Percentiles rank a stretch among this genome's conserved stretches.
These are phyloP conservation scores for Acleris cristana DNA, from an alignment of 2,888 invertebrate species.

Conservation along the genomic window DNA sequence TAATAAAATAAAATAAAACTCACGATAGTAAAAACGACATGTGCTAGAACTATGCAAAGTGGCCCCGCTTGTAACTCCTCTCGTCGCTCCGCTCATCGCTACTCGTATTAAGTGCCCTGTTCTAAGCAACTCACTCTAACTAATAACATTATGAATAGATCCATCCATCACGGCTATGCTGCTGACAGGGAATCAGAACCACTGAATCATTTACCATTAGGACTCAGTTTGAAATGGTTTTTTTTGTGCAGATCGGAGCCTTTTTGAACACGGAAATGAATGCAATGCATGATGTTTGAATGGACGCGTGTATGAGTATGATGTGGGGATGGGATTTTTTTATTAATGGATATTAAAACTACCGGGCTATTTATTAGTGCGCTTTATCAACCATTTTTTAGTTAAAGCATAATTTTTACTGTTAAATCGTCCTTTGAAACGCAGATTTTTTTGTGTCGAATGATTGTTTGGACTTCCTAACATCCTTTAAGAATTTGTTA, in stretches of 20 bases:
- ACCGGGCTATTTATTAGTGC: too few species aligned
- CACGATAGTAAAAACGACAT: too few species aligned
- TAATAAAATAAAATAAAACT: too few species aligned
- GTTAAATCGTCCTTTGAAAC: too few species aligned
- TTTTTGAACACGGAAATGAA: conserved; percentile 25
- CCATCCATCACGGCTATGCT: conserved; percentile 37
- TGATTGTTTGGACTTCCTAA: too few species aligned
- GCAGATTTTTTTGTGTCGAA: too few species aligned
- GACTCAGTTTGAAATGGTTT: conserved; percentile 29
- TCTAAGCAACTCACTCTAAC: conserved; percentile 47
- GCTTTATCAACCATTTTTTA: too few species aligned
- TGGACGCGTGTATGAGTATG: neutral
- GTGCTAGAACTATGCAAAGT: too few species aligned
- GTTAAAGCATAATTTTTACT: too few species aligned
- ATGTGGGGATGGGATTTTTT: neutral
- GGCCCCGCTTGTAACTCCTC: too few species aligned
- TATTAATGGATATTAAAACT: neutral
- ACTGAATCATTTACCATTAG: conserved; percentile 59
- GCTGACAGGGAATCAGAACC: conserved; percentile 48
- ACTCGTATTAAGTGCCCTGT: neutral
- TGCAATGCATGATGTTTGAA: conserved; percentile 2
- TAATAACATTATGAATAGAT: conserved; percentile 61
- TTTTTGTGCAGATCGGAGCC: conserved; percentile 12
- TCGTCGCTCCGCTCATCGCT: conserved; percentile 1
- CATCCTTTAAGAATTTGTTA: too few species aligned